phyloP scores from a whole-genome alignment of 2,888 invertebrate genomes.

The Drosophila atripex region DNA sequence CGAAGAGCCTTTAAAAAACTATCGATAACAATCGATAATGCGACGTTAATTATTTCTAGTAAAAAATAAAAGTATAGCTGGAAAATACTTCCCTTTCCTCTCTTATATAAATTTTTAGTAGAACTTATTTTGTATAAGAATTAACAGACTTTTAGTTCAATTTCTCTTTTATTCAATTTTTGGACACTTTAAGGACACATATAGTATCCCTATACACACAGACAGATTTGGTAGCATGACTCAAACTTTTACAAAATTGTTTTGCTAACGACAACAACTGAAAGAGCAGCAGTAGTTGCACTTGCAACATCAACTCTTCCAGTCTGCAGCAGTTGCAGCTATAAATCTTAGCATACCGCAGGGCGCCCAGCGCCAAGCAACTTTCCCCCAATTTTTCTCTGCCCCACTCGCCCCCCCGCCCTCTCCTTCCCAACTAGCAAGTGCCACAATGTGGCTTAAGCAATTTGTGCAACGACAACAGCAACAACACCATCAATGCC shows the following conservation, averaged over 20 bases:
- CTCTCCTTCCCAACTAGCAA: conserved; percentile 23
- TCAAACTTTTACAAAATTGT: conserved; percentile 71
- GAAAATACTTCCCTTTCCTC: no score
- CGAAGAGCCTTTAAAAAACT: no score
- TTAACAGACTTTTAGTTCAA: no score
- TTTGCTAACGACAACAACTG: conserved; percentile 56
- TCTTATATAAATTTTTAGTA: no score
- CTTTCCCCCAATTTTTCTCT: conserved; percentile 54
- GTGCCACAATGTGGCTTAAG: conserved; percentile 73
- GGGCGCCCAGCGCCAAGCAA: conserved; percentile 58
- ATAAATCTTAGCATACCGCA: conserved; percentile 76
- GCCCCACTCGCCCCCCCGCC: conserved; percentile 6
- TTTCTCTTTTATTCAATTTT: no score
- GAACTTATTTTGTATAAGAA: no score
- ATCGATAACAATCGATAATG: no score
- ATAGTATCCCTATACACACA: background rate
- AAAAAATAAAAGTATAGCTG: no score
- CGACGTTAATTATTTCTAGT: no score
- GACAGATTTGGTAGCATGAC: conserved; percentile 45
- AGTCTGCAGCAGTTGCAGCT: conserved; percentile 61
- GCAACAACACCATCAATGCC: conserved; percentile 17
- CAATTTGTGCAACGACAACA: conserved; percentile 66
- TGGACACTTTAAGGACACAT: conserved; percentile 51
- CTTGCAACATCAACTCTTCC: conserved; percentile 36
- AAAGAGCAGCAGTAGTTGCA: conserved; percentile 16